phyloP scores from a whole-genome alignment of 1,140 invertebrate species.

The Pomacea maculata region DNA sequence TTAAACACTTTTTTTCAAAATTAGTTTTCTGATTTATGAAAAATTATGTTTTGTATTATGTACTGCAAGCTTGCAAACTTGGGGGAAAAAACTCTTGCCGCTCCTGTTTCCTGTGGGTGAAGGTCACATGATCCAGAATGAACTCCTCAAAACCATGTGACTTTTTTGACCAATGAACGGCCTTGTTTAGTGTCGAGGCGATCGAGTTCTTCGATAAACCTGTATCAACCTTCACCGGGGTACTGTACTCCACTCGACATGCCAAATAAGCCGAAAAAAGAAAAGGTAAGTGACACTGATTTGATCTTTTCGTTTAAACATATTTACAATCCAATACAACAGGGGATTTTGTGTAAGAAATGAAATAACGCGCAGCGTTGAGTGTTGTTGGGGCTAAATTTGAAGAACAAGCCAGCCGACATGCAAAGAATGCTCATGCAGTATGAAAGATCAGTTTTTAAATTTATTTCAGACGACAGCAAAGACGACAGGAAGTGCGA shows the following conservation, averaged over 20 bases:
- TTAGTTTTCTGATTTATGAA: neutral
- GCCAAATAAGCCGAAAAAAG: slow-evolving; percentile 67
- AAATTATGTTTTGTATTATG: neutral
- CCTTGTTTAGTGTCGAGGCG: slow-evolving; percentile 56
- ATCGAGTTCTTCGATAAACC: slow-evolving; percentile 38
- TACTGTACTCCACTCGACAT: slow-evolving; percentile 55
- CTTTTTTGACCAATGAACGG: slow-evolving; percentile 47
- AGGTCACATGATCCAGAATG: slow-evolving; percentile 41
- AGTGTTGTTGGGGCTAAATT: neutral
- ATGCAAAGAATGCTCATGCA: slow-evolving; percentile 13
- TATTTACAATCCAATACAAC: neutral
- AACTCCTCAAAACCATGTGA: slow-evolving; percentile 49
- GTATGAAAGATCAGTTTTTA: slow-evolving; percentile 12
- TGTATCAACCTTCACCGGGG: slow-evolving; percentile 46
- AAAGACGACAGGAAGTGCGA: slow-evolving; percentile 66
- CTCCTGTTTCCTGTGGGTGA: neutral
- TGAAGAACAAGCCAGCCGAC: slow-evolving; percentile 10
- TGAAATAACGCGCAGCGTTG: neutral
- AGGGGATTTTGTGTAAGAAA: neutral
- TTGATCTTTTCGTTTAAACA: neutral
- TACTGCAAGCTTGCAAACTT: neutral
- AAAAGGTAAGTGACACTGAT: slow-evolving; percentile 61
- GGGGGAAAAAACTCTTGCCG: neutral
- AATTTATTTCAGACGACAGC: slow-evolving; percentile 65
- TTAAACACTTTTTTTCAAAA: too few species aligned